Evolutionary conservation across 2,113 vertebrate genomes (phyloP).

Genomic region (Burhinus bistriatus): DNA sequence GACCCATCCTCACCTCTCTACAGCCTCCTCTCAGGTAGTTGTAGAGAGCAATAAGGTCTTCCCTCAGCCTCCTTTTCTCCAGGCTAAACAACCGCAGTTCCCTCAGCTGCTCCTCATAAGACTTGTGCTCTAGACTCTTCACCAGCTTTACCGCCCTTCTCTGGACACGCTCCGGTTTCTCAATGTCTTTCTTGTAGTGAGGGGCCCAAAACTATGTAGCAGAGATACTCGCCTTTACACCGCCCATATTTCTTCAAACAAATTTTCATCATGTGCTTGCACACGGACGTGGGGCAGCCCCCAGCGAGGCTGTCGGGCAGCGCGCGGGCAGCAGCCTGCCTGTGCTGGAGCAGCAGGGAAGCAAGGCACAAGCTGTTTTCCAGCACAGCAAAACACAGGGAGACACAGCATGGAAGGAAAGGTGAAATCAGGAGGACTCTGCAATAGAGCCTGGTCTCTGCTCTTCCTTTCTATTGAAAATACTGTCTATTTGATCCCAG

Average conservation of each 20-base stretch:
- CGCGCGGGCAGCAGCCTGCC: neutral
- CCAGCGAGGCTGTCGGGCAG: neutral
- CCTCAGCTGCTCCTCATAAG: too few species aligned
- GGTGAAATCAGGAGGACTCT: neutral
- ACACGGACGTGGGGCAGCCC: neutral
- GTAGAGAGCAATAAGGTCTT: too few species aligned
- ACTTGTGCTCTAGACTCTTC: too few species aligned
- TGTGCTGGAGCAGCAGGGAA: neutral
- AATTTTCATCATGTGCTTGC: rapidly evolving
- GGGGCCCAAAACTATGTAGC: neutral
- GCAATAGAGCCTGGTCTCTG: neutral
- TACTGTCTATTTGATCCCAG: neutral
- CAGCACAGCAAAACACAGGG: neutral
- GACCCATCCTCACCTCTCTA: too few species aligned
- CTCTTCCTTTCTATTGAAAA: neutral
- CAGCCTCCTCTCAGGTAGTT: too few species aligned
- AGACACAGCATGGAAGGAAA: neutral
- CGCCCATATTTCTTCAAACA: neutral
- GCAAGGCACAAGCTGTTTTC: neutral
- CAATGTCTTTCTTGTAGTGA: too few species aligned
- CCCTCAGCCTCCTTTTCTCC: too few species aligned
- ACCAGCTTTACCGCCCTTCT: too few species aligned
- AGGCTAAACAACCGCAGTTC: too few species aligned
- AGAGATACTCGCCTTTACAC: neutral
- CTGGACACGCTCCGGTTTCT: too few species aligned